Conservation (phyloP, 2,797 vertebrate species). For the Sylvilagus floridanus region DNA sequence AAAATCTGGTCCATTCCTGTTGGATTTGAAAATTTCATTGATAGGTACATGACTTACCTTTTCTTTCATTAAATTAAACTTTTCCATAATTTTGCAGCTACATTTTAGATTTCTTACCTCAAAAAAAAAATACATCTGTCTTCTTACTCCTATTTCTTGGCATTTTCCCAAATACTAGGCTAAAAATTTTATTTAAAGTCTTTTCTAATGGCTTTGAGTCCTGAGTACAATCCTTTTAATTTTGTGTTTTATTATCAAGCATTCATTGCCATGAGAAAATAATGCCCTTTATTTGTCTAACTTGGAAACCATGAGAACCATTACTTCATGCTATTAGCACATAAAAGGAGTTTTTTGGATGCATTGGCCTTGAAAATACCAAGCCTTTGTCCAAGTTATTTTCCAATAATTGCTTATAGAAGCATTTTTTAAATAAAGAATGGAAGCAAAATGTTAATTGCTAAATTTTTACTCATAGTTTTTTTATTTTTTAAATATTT, state of each 20-base stretch:
- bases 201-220: not conserved
- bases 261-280: constrained; percentile 56
- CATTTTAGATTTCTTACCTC: constrained; percentile 52
- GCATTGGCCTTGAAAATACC: constrained; percentile 47
- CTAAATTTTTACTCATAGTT: not conserved
- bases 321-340: constrained; percentile 28
- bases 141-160: constrained; percentile 54
- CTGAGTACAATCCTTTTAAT: not conserved
- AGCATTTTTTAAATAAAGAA: not conserved
- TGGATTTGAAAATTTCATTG: constrained; percentile 12
- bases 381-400: constrained; percentile 11
- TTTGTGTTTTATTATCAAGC: constrained; percentile 49
- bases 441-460: constrained; percentile 44
- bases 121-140: constrained; percentile 13
- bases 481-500: no score
- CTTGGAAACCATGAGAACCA: not conserved
- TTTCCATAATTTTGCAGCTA: constrained; percentile 36
- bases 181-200: constrained; percentile 1
- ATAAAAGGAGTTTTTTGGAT: constrained; percentile 38
- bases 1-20: not conserved
- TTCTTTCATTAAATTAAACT: constrained; percentile 10
- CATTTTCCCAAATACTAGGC: constrained; percentile 9
- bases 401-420: constrained; percentile 29
- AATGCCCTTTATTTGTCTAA: constrained; percentile 49
- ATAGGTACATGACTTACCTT: constrained; percentile 36